Conservation (phyloP, 2,113 vertebrate species). For the Caranx melampygus region DNA sequence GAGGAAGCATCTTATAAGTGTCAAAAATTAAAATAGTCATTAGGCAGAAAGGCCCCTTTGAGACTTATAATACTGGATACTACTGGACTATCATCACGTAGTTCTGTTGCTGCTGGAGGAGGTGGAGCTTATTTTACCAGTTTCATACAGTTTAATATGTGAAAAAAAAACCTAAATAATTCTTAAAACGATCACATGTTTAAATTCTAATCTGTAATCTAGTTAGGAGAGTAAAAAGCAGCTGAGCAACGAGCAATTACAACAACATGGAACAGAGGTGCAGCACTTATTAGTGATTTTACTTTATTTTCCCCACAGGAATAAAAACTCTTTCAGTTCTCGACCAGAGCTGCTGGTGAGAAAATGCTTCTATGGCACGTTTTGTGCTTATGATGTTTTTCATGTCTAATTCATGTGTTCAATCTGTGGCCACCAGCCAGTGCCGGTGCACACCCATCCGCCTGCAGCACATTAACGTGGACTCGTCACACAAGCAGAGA, state of each 20-base stretch:
- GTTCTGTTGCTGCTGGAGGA: neutral
- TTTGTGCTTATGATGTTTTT: too few relatives aligned
- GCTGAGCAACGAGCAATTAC: too few relatives aligned
- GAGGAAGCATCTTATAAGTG: neutral
- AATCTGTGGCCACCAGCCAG: neutral
- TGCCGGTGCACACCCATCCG: neutral
- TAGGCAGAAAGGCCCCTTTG: too few relatives aligned
- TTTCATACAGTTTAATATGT: neutral
- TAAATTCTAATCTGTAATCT: too few relatives aligned
- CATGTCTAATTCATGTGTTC: neutral
- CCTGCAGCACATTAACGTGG: neutral
- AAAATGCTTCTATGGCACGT: neutral
- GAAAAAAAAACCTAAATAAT: neutral
- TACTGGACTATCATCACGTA: neutral
- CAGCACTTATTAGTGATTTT: too few relatives aligned
- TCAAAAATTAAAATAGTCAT: neutral
- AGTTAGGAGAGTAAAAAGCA: too few relatives aligned
- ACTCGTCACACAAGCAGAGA: neutral
- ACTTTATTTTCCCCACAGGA: too few relatives aligned
- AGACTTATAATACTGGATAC: neutral
- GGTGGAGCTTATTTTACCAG: neutral
- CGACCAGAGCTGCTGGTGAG: too few relatives aligned
- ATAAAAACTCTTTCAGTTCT: too few relatives aligned
- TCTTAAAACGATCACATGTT: too few relatives aligned
- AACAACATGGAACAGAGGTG: too few relatives aligned